Conservation (phyloP, 2,113 vertebrate genomes). For the Phyllostomus hastatus region DNA sequence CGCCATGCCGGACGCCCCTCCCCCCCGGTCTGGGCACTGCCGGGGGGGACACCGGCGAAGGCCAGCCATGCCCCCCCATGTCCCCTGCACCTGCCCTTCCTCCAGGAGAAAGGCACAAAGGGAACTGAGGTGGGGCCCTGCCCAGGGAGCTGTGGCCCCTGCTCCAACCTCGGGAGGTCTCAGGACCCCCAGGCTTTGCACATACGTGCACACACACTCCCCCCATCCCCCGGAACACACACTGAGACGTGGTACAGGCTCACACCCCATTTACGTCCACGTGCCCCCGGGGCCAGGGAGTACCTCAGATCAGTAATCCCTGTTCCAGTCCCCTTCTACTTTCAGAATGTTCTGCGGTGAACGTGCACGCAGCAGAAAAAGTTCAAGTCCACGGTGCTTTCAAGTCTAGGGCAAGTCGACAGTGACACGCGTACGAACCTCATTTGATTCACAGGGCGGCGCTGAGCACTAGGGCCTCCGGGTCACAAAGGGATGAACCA, state of each 20-base stretch:
- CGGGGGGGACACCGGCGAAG: background rate
- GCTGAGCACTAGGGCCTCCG: rapidly evolving
- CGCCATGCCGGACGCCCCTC: rapidly evolving
- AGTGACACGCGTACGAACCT: rapidly evolving
- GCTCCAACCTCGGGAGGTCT: background rate
- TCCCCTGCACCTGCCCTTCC: rapidly evolving
- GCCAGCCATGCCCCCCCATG: rapidly evolving
- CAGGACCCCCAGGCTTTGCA: background rate
- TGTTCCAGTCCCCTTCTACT: background rate
- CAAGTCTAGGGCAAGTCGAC: background rate
- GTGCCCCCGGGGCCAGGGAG: background rate
- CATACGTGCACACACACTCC: rapidly evolving
- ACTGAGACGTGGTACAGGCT: background rate
- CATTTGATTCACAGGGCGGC: rapidly evolving
- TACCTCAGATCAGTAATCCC: too few species aligned
- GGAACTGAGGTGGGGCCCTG: background rate
- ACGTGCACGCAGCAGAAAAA: background rate
- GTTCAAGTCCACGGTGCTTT: background rate
- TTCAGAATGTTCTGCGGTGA: background rate
- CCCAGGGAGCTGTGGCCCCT: background rate
- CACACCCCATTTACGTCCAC: background rate
- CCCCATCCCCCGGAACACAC: background rate
- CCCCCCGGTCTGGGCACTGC: background rate
- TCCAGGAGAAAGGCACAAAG: background rate
- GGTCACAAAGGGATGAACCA: background rate